Evolutionary conservation across 1,140 invertebrate species (phyloP), one percentile per base, ranked within the genome.

Genomic region (Pogonognathellus flavescens): DNA sequence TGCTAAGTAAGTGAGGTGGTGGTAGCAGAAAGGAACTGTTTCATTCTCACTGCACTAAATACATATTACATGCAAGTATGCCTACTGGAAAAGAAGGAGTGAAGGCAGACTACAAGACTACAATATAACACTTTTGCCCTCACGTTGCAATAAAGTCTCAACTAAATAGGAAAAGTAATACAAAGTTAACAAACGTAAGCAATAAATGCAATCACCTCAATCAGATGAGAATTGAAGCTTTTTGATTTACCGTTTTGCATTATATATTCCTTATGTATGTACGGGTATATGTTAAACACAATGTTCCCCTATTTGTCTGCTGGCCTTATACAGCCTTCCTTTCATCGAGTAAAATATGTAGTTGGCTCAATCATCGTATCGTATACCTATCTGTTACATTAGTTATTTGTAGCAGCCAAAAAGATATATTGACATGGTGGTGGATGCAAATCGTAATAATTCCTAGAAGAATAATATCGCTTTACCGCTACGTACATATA

Each of bases 381-480:
- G 31, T 41, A 41, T 49, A 31, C 70, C 70, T 25, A 76, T 76
- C 70, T 76, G n/a, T 76, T 76, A 49, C 70, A 41, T 57, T 76
- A 76, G 62, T 70, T 70, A 70, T 25, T 31, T 57, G 11, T n/a
- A 13, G 11, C 53, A 31, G 16, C n/a, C 31, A 76, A 31, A 76
- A 13, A 76, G 13, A 76, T 70, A 50, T 76, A 76, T 76, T 76
- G 70, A 76, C 70, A 76, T 76, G 70, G 22, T 76, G 70, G 22
- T 50, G 13, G 70, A 76, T 76, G 70, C 70, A 76, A 76, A 76
- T 76, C 41, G 70, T 49, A 76, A 76, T 76, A 76, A 76, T 76
- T 25, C 22, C 25, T 49, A 25, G 14, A 49, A 76, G 70, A 76
- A 76, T 76, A 14, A 2, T 50, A 1, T 76, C 13, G 14, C 70